Evolutionary conservation across 2,888 invertebrate genomes (phyloP), one percentile per base, ranked within the genome.

Genomic region (Rhamnusium bicolor): DNA sequence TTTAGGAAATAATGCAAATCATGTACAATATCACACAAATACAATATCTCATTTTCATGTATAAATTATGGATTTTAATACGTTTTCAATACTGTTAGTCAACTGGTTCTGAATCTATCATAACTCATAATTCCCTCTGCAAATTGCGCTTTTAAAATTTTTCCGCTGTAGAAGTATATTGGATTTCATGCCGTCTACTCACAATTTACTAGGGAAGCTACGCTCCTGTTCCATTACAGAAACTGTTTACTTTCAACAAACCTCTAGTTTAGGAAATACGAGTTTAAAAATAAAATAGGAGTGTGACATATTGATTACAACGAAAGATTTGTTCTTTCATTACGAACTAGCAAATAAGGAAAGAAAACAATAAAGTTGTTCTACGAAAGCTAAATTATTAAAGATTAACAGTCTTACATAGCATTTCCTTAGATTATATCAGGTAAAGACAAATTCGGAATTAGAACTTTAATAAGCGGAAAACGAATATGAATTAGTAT

Each of bases 161-260:
- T 65, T 65, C 65, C 51, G 65, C 51, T 51, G 16, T 12, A 6
- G n/a, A 29, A 51, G 27, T 47, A 32, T 65, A 65, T 65, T 14
- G 53, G 29, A 65, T 65, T 65, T 65, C 51, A 65, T 65, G 65
- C 65, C 21, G 65, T 65, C 65, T 65, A 51, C 49, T 18, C 18
- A n/a, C 65, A 51, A 27, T 61, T 61, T 61, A 46, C 19, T 21
- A 6, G 61, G 32, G 61, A 61, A 21, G 61, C 61, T 46, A 1
- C 61, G 32, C 19, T 61, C 46, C 61, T 21, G 40, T 32, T 61
- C 60, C 61, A 61, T 61, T 61, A 61, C 16, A 14, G 61, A 18
- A 5, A 18, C 61, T 46, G 32, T 61, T 61, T 61, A 61, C 61
- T 46, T 61, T 16, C 46, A 18, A 46, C 32, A 61, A 61, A 46